These are phyloP conservation scores for Heliconius congener DNA, from an alignment of 1,140 invertebrate species.

Conservation along the genomic window DNA sequence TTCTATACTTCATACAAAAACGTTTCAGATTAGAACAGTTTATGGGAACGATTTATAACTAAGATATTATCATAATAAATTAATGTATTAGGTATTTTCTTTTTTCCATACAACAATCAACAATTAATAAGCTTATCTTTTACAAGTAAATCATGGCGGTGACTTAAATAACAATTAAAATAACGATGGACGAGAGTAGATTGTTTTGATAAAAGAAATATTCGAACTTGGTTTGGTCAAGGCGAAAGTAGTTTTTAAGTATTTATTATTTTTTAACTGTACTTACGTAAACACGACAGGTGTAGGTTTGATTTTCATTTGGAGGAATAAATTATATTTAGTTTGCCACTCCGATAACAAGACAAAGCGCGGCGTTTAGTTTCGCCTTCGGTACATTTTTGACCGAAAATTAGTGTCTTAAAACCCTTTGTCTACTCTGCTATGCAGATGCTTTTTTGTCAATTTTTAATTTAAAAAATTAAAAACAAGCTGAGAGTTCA, in stretches of 20 bases:
- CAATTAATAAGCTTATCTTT: slow-evolving; percentile 51
- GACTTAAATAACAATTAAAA: slow-evolving; percentile 56
- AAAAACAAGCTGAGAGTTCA: too few relatives aligned
- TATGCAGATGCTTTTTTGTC: too few relatives aligned
- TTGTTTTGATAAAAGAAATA: slow-evolving; percentile 54
- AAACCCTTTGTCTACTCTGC: too few relatives aligned
- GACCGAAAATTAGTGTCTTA: too few relatives aligned
- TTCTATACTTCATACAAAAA: not conserved
- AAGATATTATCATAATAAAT: slow-evolving; percentile 9
- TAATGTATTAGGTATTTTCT: not conserved
- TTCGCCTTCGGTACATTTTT: too few relatives aligned
- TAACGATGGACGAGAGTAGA: slow-evolving; percentile 56
- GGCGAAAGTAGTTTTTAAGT: not conserved
- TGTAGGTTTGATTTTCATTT: too few relatives aligned
- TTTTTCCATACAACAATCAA: not conserved
- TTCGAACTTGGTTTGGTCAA: slow-evolving; percentile 29
- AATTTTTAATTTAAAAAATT: too few relatives aligned
- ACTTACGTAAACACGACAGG: too few relatives aligned
- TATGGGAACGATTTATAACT: not conserved
- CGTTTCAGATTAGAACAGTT: not conserved
- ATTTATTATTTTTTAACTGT: not conserved
- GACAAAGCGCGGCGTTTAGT: too few relatives aligned
- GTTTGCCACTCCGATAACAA: too few relatives aligned
- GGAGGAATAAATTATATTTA: too few relatives aligned
- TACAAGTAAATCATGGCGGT: slow-evolving; percentile 60